phyloP scores from a whole-genome alignment of 2,888 invertebrate species.

The Drosophila koepferae region DNA sequence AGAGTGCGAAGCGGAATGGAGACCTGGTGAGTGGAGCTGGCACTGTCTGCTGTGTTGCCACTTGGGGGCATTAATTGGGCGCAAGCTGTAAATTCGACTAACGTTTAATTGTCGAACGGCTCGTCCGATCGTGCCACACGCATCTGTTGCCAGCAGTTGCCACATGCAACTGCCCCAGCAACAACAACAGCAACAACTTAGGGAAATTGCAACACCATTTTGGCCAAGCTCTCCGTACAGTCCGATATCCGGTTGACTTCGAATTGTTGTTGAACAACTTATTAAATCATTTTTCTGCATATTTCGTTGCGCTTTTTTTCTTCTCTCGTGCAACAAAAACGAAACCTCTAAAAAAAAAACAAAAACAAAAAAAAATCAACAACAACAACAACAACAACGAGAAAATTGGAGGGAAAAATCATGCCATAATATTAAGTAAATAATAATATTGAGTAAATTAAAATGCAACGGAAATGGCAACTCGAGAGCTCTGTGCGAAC shows the following conservation, averaged over 20 bases:
- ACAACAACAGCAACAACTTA: slow-evolving; percentile 32
- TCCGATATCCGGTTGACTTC: slow-evolving; percentile 62
- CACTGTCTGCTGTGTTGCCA: slow-evolving; percentile 4
- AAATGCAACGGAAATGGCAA: slow-evolving; percentile 26
- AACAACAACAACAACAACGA: neutral
- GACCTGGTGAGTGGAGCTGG: neutral
- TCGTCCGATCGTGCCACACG: slow-evolving; percentile 55
- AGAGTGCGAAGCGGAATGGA: neutral
- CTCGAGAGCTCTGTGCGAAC: slow-evolving; percentile 4
- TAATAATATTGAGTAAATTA: slow-evolving; percentile 15
- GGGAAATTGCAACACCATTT: slow-evolving; percentile 68
- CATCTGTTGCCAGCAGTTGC: slow-evolving; percentile 53
- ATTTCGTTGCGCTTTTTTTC: slow-evolving; percentile 22
- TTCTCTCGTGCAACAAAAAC: slow-evolving; percentile 9
- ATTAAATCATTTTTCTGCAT: slow-evolving; percentile 64
- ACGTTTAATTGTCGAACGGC: slow-evolving; percentile 54
- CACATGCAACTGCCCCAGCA: slow-evolving; percentile 38
- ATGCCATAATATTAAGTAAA: slow-evolving; percentile 15
- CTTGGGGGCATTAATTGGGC: slow-evolving; percentile 53
- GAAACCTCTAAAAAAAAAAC: slow-evolving; percentile 5
- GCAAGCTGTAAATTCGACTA: slow-evolving; percentile 41
- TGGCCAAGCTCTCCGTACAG: slow-evolving; percentile 40
- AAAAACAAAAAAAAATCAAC: no score
- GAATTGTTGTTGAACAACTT: slow-evolving; percentile 62
- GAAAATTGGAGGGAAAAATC: slow-evolving; percentile 10